Evolutionary conservation across 2,113 vertebrate genomes (phyloP).

Genomic region (Oxyura jamaicensis): DNA sequence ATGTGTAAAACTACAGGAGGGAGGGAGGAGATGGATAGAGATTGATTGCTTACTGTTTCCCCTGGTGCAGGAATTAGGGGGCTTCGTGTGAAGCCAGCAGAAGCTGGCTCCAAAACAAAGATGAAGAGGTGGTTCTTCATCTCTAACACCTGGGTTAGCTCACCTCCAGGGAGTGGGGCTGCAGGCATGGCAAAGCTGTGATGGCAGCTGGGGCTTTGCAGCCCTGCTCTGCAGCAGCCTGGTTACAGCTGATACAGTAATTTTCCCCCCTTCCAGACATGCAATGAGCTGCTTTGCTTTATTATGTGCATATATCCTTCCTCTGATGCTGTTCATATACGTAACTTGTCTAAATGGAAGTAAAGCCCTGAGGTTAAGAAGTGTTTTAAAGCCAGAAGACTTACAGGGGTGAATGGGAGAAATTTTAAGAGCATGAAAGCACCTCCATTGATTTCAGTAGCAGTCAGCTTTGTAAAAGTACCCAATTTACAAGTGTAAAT

Average conservation of each 20-base stretch:
- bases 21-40: neutral
- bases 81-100: neutral
- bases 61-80: neutral
- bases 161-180: neutral
- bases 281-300: neutral
- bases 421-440: neutral
- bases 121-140: neutral
- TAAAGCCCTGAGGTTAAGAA: neutral
- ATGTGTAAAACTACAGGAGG: neutral
- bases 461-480: neutral
- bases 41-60: neutral
- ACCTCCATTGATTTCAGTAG: neutral
- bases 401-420: neutral
- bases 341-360: neutral
- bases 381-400: neutral
- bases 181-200: neutral
- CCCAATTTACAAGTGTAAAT: neutral
- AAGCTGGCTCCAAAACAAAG: neutral
- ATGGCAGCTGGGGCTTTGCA: neutral
- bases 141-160: too few relatives aligned
- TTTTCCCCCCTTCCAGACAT: neutral
- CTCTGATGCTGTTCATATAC: neutral
- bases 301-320: neutral
- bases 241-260: rapidly evolving
- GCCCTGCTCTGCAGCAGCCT: neutral